A percentile compares a stretch with the other conserved stretches of the same genome.
Conservation (phyloP, 2,888 invertebrate species). For the Pyrrhopygopsis socrates region DNA sequence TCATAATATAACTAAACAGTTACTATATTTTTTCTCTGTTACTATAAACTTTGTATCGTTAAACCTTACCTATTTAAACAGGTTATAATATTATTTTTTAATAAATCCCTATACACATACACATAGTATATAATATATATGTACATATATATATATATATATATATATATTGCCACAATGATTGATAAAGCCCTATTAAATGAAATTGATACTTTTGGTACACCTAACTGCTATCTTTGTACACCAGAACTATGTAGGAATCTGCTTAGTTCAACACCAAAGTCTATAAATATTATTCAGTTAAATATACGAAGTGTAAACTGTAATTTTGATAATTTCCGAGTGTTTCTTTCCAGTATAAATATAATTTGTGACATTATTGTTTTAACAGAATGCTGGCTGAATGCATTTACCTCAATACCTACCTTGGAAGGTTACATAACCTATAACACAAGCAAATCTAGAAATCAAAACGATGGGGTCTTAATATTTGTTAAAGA, state of each 20-base stretch:
- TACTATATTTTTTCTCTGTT: background rate
- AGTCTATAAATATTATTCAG: conserved; percentile 9
- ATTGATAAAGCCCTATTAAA: background rate
- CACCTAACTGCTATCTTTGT: background rate
- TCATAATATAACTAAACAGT: no score
- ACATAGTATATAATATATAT: no score
- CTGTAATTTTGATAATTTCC: conserved; percentile 19
- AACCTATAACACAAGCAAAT: background rate
- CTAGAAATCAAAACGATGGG: background rate
- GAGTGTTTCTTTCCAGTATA: conserved; percentile 15
- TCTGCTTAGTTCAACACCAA: background rate
- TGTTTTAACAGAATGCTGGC: conserved; percentile 36
- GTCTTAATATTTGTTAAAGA: background rate
- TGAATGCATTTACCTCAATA: background rate
- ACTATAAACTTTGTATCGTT: background rate
- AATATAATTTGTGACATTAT: conserved; percentile 10
- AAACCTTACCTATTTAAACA: no score
- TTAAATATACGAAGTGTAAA: conserved; percentile 31
- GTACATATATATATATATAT: no score
- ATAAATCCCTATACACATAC: no score
- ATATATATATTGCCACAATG: background rate
- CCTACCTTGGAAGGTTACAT: conserved; percentile 14
- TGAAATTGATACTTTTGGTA: conserved; percentile 5
- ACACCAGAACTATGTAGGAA: conserved; percentile 2
- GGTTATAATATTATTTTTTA: no score